Conservation (phyloP, 2,797 vertebrate species). For the Enteromius trimaculatus region DNA sequence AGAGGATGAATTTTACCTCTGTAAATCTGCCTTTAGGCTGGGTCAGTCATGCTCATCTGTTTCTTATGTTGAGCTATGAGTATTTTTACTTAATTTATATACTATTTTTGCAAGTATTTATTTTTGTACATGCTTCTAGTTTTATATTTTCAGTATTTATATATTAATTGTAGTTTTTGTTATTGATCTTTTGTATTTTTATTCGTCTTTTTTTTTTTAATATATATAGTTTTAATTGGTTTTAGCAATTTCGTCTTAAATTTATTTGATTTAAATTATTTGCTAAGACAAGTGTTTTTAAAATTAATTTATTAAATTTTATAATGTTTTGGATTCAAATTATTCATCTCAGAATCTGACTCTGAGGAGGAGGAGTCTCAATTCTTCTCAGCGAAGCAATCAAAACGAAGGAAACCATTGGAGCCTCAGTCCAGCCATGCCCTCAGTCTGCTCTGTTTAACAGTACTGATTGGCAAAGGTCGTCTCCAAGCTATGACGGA, state of each 20-base stretch:
- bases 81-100: not conserved
- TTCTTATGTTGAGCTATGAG: not conserved
- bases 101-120: not conserved
- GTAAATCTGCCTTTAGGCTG: slow-evolving; percentile 87
- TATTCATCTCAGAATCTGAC: slow-evolving; percentile 82
- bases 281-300: not conserved
- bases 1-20: slow-evolving; percentile 83
- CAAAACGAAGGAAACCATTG: slow-evolving; percentile 63
- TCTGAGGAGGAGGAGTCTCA: slow-evolving; percentile 89
- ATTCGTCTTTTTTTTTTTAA: not conserved
- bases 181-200: not conserved
- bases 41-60: slow-evolving; percentile 71
- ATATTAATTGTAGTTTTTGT: not conserved
- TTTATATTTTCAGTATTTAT: not conserved
- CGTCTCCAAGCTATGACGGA: slow-evolving; percentile 86
- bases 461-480: slow-evolving; percentile 84
- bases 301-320: not conserved
- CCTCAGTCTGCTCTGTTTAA: slow-evolving; percentile 81
- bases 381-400: slow-evolving; percentile 78
- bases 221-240: not conserved
- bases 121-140: not conserved
- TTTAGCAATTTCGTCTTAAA: not conserved
- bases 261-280: not conserved
- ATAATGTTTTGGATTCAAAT: not conserved
- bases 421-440: slow-evolving; percentile 72